These are phyloP conservation scores for Lagria hirta DNA, from an alignment of 2,888 invertebrate species.

Conservation along the genomic window DNA sequence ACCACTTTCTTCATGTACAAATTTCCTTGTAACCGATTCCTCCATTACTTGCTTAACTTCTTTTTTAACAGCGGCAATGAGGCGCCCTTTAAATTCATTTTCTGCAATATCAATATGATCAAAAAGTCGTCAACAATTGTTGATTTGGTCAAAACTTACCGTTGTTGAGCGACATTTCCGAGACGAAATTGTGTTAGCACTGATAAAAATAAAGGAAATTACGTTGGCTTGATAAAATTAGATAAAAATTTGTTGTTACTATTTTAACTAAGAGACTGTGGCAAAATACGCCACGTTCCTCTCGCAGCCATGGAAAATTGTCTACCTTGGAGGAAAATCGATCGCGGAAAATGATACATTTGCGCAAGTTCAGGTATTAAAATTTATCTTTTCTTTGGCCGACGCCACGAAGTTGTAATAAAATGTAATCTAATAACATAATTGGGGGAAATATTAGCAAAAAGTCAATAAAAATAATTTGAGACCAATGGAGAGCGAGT, in stretches of 20 bases:
- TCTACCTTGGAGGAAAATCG: constrained; percentile 31
- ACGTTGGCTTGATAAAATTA: constrained; percentile 7
- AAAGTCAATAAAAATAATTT: too few relatives aligned
- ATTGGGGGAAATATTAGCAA: too few relatives aligned
- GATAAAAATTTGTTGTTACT: constrained; percentile 5
- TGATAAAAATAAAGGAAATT: constrained; percentile 18
- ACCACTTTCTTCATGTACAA: constrained; percentile 89
- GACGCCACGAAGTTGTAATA: too few relatives aligned
- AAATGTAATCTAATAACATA: too few relatives aligned
- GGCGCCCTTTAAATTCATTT: constrained; percentile 70
- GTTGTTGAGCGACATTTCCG: constrained; percentile 19
- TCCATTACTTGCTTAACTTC: constrained; percentile 97
- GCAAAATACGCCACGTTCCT: constrained; percentile 22
- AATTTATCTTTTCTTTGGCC: too few relatives aligned
- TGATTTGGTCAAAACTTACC: constrained; percentile 8
- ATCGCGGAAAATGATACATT: constrained; percentile 19
- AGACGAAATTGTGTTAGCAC: constrained; percentile 12
- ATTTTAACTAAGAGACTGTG: too few relatives aligned
- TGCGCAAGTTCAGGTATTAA: constrained; percentile 28
- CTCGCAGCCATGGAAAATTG: constrained; percentile 18
- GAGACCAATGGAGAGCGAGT: too few relatives aligned
- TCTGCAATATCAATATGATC: too few relatives aligned
- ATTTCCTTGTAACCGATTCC: constrained; percentile 90
- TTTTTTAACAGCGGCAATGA: constrained; percentile 80
- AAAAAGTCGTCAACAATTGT: constrained; percentile 2